A percentile compares a stretch with the other conserved stretches of the same genome.
Conservation (phyloP, 2,797 vertebrate species). For the Oryzias dopingdopingensis region DNA sequence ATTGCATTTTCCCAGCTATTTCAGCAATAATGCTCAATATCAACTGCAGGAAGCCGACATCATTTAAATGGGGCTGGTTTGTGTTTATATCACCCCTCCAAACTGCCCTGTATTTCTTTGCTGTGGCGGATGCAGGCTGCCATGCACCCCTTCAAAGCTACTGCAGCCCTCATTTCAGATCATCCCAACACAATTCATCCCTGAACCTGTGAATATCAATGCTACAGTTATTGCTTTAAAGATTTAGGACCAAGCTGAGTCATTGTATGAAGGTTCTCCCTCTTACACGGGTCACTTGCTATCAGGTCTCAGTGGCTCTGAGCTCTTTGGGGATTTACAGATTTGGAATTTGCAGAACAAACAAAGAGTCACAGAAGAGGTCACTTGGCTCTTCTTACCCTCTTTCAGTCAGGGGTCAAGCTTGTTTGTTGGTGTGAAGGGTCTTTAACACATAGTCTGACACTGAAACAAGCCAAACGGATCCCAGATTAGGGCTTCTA, state of each 20-base stretch:
- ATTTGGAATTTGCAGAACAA: slow-evolving; percentile 63
- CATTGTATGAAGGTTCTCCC: slow-evolving; percentile 45
- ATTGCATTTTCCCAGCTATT: slow-evolving; percentile 34
- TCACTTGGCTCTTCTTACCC: slow-evolving; percentile 53
- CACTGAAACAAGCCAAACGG: slow-evolving; percentile 29
- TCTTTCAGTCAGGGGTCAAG: slow-evolving; percentile 26
- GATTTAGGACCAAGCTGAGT: slow-evolving; percentile 38
- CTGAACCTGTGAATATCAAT: slow-evolving; percentile 38
- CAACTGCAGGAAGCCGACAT: slow-evolving; percentile 37
- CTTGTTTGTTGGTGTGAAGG: slow-evolving; percentile 64
- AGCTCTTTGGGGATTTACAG: slow-evolving; percentile 63
- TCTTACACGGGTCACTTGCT: slow-evolving; percentile 44
- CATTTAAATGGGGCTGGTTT: slow-evolving; percentile 37
- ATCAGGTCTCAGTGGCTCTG: slow-evolving; percentile 34
- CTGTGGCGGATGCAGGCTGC: slow-evolving; percentile 26
- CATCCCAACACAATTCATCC: slow-evolving; percentile 22
- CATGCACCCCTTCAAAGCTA: slow-evolving; percentile 46
- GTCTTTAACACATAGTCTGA: slow-evolving; percentile 38
- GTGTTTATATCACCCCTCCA: slow-evolving; percentile 30
- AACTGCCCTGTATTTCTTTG: slow-evolving; percentile 46
- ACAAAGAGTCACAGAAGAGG: slow-evolving; percentile 47
- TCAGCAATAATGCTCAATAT: slow-evolving; percentile 31
- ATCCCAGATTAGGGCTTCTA: slow-evolving; percentile 29
- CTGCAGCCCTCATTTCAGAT: slow-evolving; percentile 34
- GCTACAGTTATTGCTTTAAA: slow-evolving; percentile 41